These are phyloP conservation scores for Stenichneumon culpator DNA, from an alignment of 2,888 invertebrate species.

Conservation along the genomic window DNA sequence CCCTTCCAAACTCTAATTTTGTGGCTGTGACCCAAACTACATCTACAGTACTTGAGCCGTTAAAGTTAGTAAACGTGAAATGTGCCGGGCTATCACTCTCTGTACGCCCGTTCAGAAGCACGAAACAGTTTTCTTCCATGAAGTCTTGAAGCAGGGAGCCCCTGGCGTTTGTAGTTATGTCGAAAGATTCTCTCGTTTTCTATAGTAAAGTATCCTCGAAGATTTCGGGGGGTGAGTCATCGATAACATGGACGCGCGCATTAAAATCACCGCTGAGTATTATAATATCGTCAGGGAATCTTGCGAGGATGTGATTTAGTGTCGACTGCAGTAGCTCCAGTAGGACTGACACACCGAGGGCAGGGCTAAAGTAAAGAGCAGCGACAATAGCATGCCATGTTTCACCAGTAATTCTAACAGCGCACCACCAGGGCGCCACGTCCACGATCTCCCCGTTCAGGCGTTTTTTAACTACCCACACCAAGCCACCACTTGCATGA, in stretches of 20 bases:
- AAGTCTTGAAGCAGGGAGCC: not conserved
- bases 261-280: too few species aligned
- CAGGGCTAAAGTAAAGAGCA: not conserved
- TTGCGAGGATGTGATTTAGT: not conserved
- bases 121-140: slow-evolving; percentile 3
- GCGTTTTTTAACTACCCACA: not conserved
- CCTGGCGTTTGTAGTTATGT: not conserved
- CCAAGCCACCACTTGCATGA: slow-evolving; percentile 21
- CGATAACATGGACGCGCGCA: not conserved
- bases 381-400: not conserved
- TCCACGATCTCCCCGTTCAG: slow-evolving; percentile 6
- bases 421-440: slow-evolving; percentile 16
- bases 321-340: not conserved
- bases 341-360: not conserved
- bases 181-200: not conserved
- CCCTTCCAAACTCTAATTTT: not conserved
- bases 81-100: not conserved
- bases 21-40: not conserved
- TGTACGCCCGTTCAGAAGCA: not conserved
- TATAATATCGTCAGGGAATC: not conserved
- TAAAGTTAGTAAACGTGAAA: not conserved
- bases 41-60: not conserved
- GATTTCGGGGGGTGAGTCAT: not conserved
- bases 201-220: not conserved
- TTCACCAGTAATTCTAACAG: not conserved